Evolutionary conservation across 1,140 invertebrate genomes (phyloP).

Genomic region (Adoxophyes honmai): DNA sequence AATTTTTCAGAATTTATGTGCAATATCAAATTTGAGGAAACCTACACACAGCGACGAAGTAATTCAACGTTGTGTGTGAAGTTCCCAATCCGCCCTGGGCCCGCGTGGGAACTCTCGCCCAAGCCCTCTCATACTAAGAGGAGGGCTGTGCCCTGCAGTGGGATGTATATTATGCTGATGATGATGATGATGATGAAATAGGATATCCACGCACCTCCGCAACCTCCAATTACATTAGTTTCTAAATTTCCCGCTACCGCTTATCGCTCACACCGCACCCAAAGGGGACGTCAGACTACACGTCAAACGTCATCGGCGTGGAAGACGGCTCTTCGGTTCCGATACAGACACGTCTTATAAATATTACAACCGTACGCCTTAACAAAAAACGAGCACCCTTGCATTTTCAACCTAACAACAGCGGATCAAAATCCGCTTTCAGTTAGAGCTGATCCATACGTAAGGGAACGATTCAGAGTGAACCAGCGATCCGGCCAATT

Average conservation of each 20-base stretch:
- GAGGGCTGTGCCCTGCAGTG: too few relatives aligned
- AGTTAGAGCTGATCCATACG: neutral
- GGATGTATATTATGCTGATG: too few relatives aligned
- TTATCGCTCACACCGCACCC: slow-evolving; percentile 31
- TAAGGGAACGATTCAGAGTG: slow-evolving; percentile 29
- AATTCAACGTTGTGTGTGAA: too few relatives aligned
- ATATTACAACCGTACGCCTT: slow-evolving; percentile 58
- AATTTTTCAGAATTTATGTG: too few relatives aligned
- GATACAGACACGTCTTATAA: slow-evolving; percentile 68
- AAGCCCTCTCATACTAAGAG: too few relatives aligned
- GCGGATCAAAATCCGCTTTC: slow-evolving; percentile 21
- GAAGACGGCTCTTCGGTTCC: slow-evolving; percentile 70
- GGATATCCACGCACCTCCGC: too few relatives aligned
- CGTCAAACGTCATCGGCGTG: slow-evolving; percentile 74
- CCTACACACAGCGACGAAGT: too few relatives aligned
- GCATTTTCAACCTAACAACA: slow-evolving; percentile 26
- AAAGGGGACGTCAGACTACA: slow-evolving; percentile 68
- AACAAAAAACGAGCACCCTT: slow-evolving; percentile 22
- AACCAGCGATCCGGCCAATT: slow-evolving; percentile 60
- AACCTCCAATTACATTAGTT: too few relatives aligned
- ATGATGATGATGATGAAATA: too few relatives aligned
- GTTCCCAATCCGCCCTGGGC: too few relatives aligned
- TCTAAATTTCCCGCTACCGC: neutral
- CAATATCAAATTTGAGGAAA: too few relatives aligned
- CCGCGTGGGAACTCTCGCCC: too few relatives aligned